Conservation (phyloP, 2,888 invertebrate species). For the Ephialtes manifestator region DNA sequence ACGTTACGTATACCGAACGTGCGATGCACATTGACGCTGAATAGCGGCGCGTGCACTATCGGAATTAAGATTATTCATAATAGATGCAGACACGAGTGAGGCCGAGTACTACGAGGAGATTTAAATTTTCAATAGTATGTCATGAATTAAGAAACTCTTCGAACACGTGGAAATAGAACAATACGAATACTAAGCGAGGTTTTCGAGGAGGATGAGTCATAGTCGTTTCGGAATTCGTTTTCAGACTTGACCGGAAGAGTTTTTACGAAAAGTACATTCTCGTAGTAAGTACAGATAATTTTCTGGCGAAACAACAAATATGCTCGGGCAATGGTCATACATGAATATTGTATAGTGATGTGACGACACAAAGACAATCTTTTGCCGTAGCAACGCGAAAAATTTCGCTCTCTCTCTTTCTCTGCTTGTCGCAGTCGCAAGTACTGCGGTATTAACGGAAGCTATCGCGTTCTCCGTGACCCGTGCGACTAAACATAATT, state of each 20-base stretch:
- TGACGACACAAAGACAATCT: neutral
- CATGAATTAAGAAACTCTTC: neutral
- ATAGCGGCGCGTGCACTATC: conserved; percentile 17
- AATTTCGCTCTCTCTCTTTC: neutral
- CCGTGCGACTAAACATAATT: conserved; percentile 64
- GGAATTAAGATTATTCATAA: neutral
- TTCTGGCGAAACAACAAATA: neutral
- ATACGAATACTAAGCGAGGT: conserved; percentile 16
- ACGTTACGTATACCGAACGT: neutral
- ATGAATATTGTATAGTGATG: neutral
- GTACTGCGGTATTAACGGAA: neutral
- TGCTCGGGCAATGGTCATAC: neutral
- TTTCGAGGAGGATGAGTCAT: conserved; percentile 30
- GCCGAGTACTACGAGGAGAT: neutral
- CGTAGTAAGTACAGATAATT: neutral
- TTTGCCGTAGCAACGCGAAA: neutral
- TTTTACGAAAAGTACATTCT: conserved; percentile 7
- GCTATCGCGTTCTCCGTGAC: conserved; percentile 61
- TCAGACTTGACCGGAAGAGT: conserved; percentile 42
- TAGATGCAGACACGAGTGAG: neutral
- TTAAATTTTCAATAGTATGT: conserved; percentile 4
- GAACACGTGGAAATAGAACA: conserved; percentile 23
- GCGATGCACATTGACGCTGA: neutral
- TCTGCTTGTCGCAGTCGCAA: neutral
- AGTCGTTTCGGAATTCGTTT: conserved; percentile 7